These are phyloP conservation scores for Enchytraeus crypticus DNA, from an alignment of 2,888 invertebrate genomes.

Conservation along the genomic window DNA sequence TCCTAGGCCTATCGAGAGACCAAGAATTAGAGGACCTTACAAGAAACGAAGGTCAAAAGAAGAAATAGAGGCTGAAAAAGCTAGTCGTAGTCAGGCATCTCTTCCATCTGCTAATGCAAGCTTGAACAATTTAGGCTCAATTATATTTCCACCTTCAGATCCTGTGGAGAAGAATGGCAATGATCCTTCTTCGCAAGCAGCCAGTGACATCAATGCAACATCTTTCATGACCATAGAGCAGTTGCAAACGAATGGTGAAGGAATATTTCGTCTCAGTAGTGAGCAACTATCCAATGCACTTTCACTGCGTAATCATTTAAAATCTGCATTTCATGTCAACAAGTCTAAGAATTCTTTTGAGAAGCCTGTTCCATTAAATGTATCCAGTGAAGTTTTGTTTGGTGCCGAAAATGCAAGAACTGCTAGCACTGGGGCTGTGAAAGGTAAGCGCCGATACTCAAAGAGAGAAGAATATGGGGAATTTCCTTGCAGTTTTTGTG, in stretches of 20 bases:
- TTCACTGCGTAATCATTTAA: background rate
- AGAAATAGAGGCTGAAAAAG: background rate
- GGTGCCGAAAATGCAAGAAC: background rate
- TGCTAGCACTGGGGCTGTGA: background rate
- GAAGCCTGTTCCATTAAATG: too few species aligned
- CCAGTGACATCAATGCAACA: background rate
- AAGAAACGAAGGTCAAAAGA: background rate
- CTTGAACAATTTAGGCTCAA: too few species aligned
- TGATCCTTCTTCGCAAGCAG: background rate
- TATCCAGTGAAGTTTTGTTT: too few species aligned
- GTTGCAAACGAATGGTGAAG: too few species aligned
- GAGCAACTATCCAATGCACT: background rate
- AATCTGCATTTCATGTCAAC: too few species aligned
- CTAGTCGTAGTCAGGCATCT: background rate
- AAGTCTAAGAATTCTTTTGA: too few species aligned
- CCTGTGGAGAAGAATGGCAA: too few species aligned
- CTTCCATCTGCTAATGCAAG: too few species aligned
- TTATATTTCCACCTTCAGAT: too few species aligned
- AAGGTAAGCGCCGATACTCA: background rate
- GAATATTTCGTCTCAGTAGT: background rate
- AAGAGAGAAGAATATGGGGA: background rate
- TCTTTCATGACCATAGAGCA: background rate
- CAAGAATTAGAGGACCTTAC: background rate
- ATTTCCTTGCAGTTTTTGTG: background rate
- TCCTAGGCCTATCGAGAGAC: background rate